Conservation (phyloP, 2,888 invertebrate species). For the Dichetophora obliterata region DNA sequence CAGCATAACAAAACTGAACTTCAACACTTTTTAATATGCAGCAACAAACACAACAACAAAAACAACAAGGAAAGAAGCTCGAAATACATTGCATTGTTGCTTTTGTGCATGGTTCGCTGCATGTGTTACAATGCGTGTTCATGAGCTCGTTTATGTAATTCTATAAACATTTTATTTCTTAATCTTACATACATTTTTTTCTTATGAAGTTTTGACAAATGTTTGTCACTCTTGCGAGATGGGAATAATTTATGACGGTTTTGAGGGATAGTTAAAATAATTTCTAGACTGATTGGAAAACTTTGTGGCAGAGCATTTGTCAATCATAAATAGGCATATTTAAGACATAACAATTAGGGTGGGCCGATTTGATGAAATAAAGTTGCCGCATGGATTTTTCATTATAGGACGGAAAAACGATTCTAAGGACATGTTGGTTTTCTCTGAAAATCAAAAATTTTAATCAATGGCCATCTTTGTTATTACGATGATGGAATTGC, state of each 20-base stretch:
- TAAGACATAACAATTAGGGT: too few species aligned
- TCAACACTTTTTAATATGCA: not conserved
- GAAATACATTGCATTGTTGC: not conserved
- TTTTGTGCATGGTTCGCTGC: constrained; percentile 15
- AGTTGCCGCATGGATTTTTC: too few species aligned
- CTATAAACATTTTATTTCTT: not conserved
- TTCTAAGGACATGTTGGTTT: too few species aligned
- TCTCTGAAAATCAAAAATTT: too few species aligned
- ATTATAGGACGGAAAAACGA: too few species aligned
- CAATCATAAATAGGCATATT: too few species aligned
- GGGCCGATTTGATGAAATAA: too few species aligned
- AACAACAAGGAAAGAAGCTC: not conserved
- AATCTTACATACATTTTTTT: not conserved
- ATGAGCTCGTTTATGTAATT: not conserved
- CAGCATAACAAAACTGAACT: not conserved
- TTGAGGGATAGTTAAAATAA: not conserved
- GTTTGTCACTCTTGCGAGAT: not conserved
- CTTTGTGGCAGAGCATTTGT: too few species aligned
- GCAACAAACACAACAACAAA: not conserved
- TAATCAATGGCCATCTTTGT: too few species aligned
- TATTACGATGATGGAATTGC: too few species aligned
- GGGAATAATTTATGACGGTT: not conserved
- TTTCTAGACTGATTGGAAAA: not conserved
- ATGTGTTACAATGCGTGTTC: not conserved
- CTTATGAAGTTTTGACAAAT: not conserved